Base-by-base conservation (phyloP, 2,113 vertebrate genomes). In the Strigops habroptila region DNA sequence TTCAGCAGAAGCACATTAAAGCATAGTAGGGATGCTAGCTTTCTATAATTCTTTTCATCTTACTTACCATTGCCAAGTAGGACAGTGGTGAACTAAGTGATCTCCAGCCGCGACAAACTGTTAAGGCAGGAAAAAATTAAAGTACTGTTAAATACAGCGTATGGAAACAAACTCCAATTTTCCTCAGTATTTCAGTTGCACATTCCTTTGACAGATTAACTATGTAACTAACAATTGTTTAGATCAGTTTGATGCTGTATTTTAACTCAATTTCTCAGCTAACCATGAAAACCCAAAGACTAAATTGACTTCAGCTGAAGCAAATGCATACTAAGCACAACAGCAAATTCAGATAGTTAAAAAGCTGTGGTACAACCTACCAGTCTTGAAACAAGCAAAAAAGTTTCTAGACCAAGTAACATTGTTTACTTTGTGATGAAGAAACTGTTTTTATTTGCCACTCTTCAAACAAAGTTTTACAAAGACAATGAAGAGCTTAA, bases 21-120 rank as follows among this genome's bases (percentile, higher is more conserved):
- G 43, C 52, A 60, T 1, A 31, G 19, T 1, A 85, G 22, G 27
- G 44, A 59, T 62, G 9, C 18, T 27, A 49, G 6, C 17, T 78
- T 81, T 23, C 31, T 23, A 7, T 1, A 62, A 5, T 60, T 88
- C 64, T 46, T 79, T 44, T 37, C 12, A 31, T 84, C 86, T 91
- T 80, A 98, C 98, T 98, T 98, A 99, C 99, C 99, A 99, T 98
- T 99, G 99, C 99, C 99, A 99, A 74, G 99, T 99, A 70, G 99
- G 99, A 94, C 99, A 99, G 97, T 99, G 99, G 96, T 99, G 99
- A 93, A 99, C 99, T 97, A 99, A 96, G 95, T 99, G 99, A 97
- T 99, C 99, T 97, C 99, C 99, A 84, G 99, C 99, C 93, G 99
- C 99, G 10, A 99, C 98, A 97, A 99, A 99, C 99, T 99, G 95